Conservation (phyloP, 2,113 vertebrate genomes). For the Arothron firmamentum region DNA sequence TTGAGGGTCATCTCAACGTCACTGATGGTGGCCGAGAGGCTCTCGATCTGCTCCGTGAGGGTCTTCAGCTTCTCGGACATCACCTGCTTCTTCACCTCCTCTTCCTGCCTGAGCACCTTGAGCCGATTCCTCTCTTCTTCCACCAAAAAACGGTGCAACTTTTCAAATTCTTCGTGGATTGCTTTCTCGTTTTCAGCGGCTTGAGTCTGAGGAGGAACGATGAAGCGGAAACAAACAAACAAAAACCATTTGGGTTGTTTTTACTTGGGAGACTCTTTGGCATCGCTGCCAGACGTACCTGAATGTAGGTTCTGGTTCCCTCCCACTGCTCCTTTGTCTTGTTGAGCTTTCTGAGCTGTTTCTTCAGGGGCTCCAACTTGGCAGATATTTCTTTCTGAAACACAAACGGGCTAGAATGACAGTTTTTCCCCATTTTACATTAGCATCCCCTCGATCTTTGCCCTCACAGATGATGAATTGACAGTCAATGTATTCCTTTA, state of each 20-base stretch:
- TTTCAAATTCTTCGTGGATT: conserved; percentile 66
- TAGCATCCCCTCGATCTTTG: neutral
- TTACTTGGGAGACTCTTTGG: neutral
- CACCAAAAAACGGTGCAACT: conserved; percentile 53
- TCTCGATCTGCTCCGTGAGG: conserved; percentile 46
- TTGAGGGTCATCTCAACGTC: conserved; percentile 29
- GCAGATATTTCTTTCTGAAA: conserved; percentile 52
- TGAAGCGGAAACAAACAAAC: neutral
- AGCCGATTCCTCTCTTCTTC: conserved; percentile 53
- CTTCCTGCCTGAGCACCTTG: conserved; percentile 54
- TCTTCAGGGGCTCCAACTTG: conserved; percentile 41
- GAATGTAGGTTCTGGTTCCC: conserved; percentile 48
- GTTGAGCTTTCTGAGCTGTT: conserved; percentile 45
- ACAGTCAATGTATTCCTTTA: conserved; percentile 22
- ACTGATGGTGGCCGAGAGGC: conserved; percentile 39
- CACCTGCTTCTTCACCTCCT: conserved; percentile 42
- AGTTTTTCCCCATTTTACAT: neutral
- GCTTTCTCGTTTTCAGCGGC: conserved; percentile 30
- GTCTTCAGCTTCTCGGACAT: conserved; percentile 53
- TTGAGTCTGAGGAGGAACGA: conserved; percentile 49
- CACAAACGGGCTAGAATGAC: neutral
- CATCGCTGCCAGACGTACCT: conserved; percentile 40
- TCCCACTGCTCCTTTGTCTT: conserved; percentile 51
- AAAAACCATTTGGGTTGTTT: neutral
- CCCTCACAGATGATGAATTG: neutral